These are phyloP conservation scores for Girardia tigrina DNA, from an alignment of 2,888 invertebrate species.

Conservation along the genomic window DNA sequence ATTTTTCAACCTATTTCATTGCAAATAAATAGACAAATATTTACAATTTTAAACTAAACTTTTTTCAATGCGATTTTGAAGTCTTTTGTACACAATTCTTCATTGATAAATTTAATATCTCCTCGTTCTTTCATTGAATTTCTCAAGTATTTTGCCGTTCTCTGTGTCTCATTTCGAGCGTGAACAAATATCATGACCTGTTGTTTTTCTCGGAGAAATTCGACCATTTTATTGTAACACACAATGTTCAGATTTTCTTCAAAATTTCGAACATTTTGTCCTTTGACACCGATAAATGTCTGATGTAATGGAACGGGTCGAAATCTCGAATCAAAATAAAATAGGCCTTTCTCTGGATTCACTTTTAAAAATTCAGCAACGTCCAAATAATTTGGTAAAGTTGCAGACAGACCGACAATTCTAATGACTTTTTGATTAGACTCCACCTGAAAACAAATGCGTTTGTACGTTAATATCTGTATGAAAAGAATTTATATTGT, in stretches of 20 bases:
- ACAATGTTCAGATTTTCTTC: slow-evolving; percentile 32
- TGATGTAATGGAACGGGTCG: slow-evolving; percentile 83
- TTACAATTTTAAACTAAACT: neutral
- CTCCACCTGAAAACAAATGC: slow-evolving; percentile 52
- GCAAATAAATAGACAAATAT: neutral
- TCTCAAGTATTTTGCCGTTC: slow-evolving; percentile 58
- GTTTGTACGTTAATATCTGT: no score
- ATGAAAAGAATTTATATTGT: no score
- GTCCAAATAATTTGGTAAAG: slow-evolving; percentile 88
- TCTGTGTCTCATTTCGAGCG: slow-evolving; percentile 82
- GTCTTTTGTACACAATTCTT: neutral
- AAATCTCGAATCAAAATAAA: slow-evolving; percentile 61
- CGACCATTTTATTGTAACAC: slow-evolving; percentile 31
- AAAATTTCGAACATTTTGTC: slow-evolving; percentile 5
- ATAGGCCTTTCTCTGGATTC: slow-evolving; percentile 71
- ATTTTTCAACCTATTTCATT: neutral
- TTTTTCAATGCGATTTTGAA: neutral
- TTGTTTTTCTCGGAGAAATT: slow-evolving; percentile 33
- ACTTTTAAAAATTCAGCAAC: slow-evolving; percentile 84
- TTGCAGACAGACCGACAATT: slow-evolving; percentile 88
- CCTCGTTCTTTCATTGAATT: neutral
- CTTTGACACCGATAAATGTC: slow-evolving; percentile 66
- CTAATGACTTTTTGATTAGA: slow-evolving; percentile 66
- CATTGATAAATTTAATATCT: neutral
- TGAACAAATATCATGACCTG: slow-evolving; percentile 91